Base-by-base conservation (phyloP, 2,113 vertebrate species). In the Passer domesticus region DNA sequence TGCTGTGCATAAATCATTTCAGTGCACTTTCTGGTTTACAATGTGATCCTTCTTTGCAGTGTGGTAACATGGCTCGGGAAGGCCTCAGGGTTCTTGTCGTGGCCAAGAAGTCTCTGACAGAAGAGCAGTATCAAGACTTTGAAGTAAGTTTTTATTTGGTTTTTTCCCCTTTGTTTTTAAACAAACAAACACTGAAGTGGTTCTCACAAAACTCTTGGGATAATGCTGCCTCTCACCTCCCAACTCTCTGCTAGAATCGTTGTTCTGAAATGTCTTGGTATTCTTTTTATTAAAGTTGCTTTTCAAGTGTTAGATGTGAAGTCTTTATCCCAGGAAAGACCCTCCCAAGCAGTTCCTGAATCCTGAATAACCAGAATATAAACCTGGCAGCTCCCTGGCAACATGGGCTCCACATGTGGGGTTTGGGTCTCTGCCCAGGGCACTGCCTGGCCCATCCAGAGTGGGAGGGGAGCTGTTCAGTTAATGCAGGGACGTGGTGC, bases 111-210 rank as follows among this genome's bases (percentile, higher is more conserved):
- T 99, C 99, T 24, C 97, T 99, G n/a, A 99, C 99, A 0, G 99
- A 99, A 92, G 99, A 99, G 85, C 99, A 99, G 94, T 99, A 99
- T 94, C 99, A 99, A 73, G 99, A 99, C 96, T 99, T 99, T 95
- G 99, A 99, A 98, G 99, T 99, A 95, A 98, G 97, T 59, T 75
- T 94, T 82, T 93, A 74, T 96, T 88, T 82, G 25, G 0, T 25
- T 62, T 59, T 63, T 74, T 43, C 1, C 31, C 13, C 27, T 78
- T 66, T 83, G 50, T 79, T 93, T 93, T 95, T 63, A 90, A 93
- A 82, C 62, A 87, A 87, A 69, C 74, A 64, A 41, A 97, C 81
- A 41, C n/a, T 73, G 62, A 64, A 92, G 17, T 52, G 58, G 39
- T 75, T 80, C 23, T 90, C n/a, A 30, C 41, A 30, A 33, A 41